phyloP scores from a whole-genome alignment of 2,113 vertebrate genomes.

The Pungitius pungitius region DNA sequence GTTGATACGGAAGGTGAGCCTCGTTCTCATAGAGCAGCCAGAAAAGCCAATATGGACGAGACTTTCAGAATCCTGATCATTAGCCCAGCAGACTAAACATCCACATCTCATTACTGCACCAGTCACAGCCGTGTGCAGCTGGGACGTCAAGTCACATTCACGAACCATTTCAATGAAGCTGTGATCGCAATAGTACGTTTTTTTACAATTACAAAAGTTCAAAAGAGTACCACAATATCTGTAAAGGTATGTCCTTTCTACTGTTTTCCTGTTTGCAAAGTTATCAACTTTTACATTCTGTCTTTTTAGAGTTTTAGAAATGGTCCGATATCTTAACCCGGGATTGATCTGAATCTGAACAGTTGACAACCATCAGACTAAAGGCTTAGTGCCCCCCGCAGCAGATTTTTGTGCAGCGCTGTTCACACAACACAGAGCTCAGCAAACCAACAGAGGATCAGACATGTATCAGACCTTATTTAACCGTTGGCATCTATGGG shows the following conservation, averaged over 20 bases:
- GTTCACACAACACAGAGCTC: not conserved
- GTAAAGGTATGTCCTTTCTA: not conserved
- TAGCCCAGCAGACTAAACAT: slow-evolving; percentile 27
- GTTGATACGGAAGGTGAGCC: not conserved
- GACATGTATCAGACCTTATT: slow-evolving; percentile 11
- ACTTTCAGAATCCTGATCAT: slow-evolving; percentile 12
- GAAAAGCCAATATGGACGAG: slow-evolving; percentile 22
- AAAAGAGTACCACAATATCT: not conserved
- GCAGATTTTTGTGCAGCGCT: not conserved
- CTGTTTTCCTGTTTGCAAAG: not conserved
- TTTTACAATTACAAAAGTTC: not conserved
- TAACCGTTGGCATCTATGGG: not conserved
- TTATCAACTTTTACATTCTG: not conserved
- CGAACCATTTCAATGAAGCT: not conserved
- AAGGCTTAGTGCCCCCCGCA: not conserved
- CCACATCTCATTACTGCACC: slow-evolving; percentile 18
- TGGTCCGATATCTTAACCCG: not conserved
- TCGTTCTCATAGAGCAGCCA: not conserved
- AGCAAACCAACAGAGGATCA: slow-evolving; percentile 24
- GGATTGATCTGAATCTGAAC: not conserved
- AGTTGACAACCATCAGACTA: not conserved
- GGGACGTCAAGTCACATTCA: slow-evolving; percentile 3
- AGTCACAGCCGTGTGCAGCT: not conserved
- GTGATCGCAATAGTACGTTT: not conserved
- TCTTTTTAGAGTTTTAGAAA: not conserved